Conservation (phyloP, 2,888 invertebrate species). For the Taphrorychus bicolor region DNA sequence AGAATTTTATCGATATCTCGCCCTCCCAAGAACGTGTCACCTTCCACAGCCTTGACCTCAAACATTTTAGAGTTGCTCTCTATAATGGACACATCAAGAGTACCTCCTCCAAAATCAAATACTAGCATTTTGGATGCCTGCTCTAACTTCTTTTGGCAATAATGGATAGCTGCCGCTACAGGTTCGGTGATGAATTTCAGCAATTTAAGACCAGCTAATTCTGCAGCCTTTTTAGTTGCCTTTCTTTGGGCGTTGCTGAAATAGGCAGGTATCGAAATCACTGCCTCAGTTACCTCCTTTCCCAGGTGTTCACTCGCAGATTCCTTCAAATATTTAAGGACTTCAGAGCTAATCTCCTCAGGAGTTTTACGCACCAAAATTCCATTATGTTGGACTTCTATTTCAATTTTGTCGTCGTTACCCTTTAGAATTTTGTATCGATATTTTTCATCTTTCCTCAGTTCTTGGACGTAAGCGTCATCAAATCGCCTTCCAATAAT, state of each 20-base stretch:
- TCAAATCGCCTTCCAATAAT: conserved; percentile 32
- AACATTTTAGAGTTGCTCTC: conserved; percentile 35
- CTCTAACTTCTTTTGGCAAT: conserved; percentile 34
- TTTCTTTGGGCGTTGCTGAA: conserved; percentile 42
- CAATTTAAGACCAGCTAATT: conserved; percentile 41
- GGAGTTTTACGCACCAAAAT: conserved; percentile 19
- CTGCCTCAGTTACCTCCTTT: conserved; percentile 33
- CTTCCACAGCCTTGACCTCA: conserved; percentile 36
- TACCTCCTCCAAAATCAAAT: conserved; percentile 48
- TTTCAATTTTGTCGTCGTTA: conserved; percentile 18
- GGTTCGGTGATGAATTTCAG: conserved; percentile 45
- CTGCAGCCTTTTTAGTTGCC: conserved; percentile 40
- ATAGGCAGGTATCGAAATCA: conserved; percentile 42
- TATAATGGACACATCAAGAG: conserved; percentile 47
- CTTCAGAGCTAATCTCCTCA: conserved; percentile 40
- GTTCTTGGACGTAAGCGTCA: conserved; percentile 25
- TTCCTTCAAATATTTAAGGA: conserved; percentile 37
- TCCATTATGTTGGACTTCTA: conserved; percentile 15
- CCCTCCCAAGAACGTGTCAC: conserved; percentile 40
- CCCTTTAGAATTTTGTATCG: conserved; percentile 19
- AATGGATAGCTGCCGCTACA: conserved; percentile 45
- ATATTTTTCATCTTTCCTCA: conserved; percentile 12
- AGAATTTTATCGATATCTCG: conserved; percentile 39
- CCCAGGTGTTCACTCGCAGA: conserved; percentile 29
- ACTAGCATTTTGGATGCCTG: conserved; percentile 38